A percentile compares a stretch with the other conserved stretches of the same genome.
Conservation (phyloP, 2,797 vertebrate species). For the Pachyuromys duprasi region DNA sequence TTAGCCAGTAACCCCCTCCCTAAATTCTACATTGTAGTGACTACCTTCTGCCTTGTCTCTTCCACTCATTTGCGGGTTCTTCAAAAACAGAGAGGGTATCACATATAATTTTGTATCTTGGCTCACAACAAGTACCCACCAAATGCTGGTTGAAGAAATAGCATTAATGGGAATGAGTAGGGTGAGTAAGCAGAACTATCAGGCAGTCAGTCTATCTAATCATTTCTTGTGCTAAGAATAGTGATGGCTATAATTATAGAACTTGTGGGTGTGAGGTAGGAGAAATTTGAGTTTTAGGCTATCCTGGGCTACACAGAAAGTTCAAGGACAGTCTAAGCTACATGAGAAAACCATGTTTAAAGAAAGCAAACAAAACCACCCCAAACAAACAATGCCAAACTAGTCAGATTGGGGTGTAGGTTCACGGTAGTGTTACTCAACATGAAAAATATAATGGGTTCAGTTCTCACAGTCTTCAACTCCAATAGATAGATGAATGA, state of each 20-base stretch:
- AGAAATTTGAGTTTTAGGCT: not conserved
- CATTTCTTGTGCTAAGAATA: not conserved
- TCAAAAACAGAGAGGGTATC: not conserved
- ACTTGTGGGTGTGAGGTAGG: not conserved
- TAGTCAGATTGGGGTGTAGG: not conserved
- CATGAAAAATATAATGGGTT: not conserved
- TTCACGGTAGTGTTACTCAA: not conserved
- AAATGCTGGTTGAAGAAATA: constrained; percentile 53
- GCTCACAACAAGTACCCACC: not conserved
- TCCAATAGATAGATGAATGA: not conserved
- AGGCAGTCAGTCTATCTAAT: not conserved
- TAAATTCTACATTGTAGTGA: not conserved
- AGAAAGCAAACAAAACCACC: not conserved
- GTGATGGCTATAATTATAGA: not conserved
- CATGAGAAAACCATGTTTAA: not conserved
- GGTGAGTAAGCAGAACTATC: not conserved
- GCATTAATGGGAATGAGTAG: not conserved
- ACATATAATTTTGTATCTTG: constrained; percentile 33
- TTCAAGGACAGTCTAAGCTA: not conserved
- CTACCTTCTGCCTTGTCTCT: not conserved
- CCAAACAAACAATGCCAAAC: not conserved
- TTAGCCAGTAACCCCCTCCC: not conserved
- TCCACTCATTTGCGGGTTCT: not conserved
- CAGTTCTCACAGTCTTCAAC: not conserved
- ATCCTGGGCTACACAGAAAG: not conserved